phyloP scores from a whole-genome alignment of 1,140 invertebrate genomes.

The Epicauta chinensis region DNA sequence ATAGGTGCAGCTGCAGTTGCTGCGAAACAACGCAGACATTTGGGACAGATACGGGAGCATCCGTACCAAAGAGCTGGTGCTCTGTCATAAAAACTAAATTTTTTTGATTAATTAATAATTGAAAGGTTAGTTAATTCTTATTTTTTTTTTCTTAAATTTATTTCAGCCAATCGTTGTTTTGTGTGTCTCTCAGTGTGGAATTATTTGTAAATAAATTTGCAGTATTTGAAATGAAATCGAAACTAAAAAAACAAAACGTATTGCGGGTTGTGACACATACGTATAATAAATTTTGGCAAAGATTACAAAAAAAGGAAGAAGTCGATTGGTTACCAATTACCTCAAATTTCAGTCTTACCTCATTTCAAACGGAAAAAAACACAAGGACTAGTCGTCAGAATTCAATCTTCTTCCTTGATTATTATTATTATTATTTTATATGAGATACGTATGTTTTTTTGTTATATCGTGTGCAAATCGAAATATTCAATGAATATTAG shows the following conservation, averaged over 20 bases:
- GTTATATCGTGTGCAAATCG: no score
- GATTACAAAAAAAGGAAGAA: neutral
- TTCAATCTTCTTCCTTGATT: no score
- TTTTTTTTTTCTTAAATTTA: neutral
- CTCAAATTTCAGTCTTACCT: no score
- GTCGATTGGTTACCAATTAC: constrained; percentile 10
- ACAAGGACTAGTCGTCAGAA: no score
- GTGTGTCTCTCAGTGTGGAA: constrained; percentile 18
- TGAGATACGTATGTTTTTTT: no score
- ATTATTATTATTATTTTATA: no score
- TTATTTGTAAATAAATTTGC: neutral
- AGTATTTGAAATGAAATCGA: no score
- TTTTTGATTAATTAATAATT: constrained; percentile 6
- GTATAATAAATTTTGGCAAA: constrained; percentile 8
- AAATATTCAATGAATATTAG: no score
- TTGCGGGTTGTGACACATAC: constrained; percentile 32
- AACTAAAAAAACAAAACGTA: no score
- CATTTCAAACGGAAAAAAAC: no score
- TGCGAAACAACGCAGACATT: constrained; percentile 67
- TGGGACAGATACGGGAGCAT: constrained; percentile 82
- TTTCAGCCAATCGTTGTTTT: constrained; percentile 6
- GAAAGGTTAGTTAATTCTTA: constrained; percentile 40
- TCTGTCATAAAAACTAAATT: constrained; percentile 55
- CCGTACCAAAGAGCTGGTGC: constrained; percentile 87
- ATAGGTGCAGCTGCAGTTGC: constrained; percentile 66